phyloP scores from a whole-genome alignment of 2,797 vertebrate species.

The Centropyge bicolor region DNA sequence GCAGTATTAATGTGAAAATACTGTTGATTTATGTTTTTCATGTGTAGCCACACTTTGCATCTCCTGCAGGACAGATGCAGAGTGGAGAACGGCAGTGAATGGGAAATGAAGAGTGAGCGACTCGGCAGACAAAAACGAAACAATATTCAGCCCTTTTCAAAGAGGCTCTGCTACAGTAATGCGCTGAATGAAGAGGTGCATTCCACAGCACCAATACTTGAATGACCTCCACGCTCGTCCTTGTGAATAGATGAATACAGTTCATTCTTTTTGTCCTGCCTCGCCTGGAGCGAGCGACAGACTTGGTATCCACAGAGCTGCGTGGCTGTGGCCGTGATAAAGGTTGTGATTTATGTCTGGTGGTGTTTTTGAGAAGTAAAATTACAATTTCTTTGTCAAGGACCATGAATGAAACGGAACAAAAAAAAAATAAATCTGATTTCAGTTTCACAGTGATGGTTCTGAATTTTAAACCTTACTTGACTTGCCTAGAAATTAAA shows the following conservation, averaged over 20 bases:
- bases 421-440: slow-evolving; percentile 8
- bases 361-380: neutral
- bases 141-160: neutral
- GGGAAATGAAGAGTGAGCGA: neutral
- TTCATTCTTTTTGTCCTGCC: slow-evolving; percentile 34
- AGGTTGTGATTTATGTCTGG: neutral
- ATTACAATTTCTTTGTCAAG: neutral
- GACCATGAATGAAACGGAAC: neutral
- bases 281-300: slow-evolving; percentile 11
- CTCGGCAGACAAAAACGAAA: neutral
- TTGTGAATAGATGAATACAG: slow-evolving; percentile 55
- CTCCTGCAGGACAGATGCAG: neutral
- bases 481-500: neutral
- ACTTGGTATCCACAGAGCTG: slow-evolving; percentile 16
- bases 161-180: slow-evolving; percentile 19
- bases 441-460: neutral
- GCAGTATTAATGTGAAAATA: neutral
- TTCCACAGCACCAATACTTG: slow-evolving; percentile 38
- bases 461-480: neutral
- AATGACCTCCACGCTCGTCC: slow-evolving; percentile 48
- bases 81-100: neutral
- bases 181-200: slow-evolving; percentile 33
- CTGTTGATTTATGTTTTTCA: neutral
- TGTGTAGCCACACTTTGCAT: neutral
- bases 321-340: neutral